A percentile compares a stretch with the other conserved stretches of the same genome.
Evolutionary conservation across 2,888 invertebrate species (phyloP).

Genomic region (Meteorus colon): DNA sequence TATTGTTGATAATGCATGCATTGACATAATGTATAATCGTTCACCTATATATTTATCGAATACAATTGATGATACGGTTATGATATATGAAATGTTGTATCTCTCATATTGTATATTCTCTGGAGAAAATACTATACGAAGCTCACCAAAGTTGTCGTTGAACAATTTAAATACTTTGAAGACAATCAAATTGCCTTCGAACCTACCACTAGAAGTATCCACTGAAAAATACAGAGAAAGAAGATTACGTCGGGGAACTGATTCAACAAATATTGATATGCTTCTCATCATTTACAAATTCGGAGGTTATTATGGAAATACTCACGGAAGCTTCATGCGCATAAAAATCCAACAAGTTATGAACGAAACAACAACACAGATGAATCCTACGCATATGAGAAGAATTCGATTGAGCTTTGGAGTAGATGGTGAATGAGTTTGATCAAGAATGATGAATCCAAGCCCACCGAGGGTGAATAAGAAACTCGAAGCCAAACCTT

Average conservation of each 20-base stretch:
- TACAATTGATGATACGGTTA: background rate
- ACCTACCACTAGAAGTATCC: conserved; percentile 70
- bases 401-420: conserved; percentile 93
- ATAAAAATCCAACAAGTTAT: conserved; percentile 98
- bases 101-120: background rate
- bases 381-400: conserved; percentile 91
- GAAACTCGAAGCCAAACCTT: conserved; percentile 97
- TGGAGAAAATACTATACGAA: background rate
- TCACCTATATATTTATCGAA: background rate
- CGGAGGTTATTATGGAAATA: conserved; percentile 43
- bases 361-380: conserved; percentile 94
- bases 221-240: conserved; percentile 60
- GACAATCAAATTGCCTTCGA: conserved; percentile 48
- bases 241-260: background rate
- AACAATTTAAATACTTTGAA: conserved; percentile 19
- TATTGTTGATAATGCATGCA: background rate
- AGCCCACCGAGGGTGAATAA: conserved; percentile 96
- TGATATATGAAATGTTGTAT: background rate
- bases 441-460: conserved; percentile 96
- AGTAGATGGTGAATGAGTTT: conserved; percentile 92
- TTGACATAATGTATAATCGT: background rate
- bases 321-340: conserved; percentile 95
- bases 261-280: conserved; percentile 7
- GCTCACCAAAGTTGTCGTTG: conserved; percentile 15
- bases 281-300: background rate